Evolutionary conservation across 2,888 invertebrate species (phyloP).

Genomic region (Papilio elwesi): DNA sequence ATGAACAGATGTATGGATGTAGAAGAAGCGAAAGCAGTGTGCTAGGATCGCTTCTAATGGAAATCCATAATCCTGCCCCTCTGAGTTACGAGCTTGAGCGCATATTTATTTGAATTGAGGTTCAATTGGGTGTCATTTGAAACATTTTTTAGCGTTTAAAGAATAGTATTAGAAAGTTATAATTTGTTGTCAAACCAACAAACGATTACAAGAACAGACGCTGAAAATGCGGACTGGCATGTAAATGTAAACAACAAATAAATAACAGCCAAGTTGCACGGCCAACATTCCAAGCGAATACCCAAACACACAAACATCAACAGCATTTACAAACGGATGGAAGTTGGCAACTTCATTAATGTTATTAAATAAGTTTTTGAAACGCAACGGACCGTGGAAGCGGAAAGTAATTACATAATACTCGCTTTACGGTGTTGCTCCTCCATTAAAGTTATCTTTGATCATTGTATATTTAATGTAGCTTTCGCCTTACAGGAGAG

Average conservation of each 20-base stretch:
- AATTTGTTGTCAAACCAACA: constrained; percentile 13
- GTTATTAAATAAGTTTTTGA: constrained; percentile 40
- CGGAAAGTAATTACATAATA: constrained; percentile 38
- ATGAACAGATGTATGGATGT: too few relatives aligned
- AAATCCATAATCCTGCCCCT: too few relatives aligned
- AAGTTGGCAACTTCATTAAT: constrained; percentile 38
- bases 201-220: not conserved
- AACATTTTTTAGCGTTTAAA: not conserved
- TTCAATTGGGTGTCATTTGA: not conserved
- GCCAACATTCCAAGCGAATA: constrained; percentile 20
- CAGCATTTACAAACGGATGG: constrained; percentile 30
- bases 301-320: constrained; percentile 33
- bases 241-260: constrained; percentile 17
- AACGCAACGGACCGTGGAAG: constrained; percentile 33
- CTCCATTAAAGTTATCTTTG: constrained; percentile 25
- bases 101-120: not conserved
- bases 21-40: too few relatives aligned
- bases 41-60: too few relatives aligned
- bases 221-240: not conserved
- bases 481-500: not conserved
- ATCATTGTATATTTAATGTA: constrained; percentile 21
- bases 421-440: constrained; percentile 23
- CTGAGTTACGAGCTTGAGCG: too few relatives aligned
- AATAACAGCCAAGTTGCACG: not conserved
- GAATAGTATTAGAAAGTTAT: not conserved